These are phyloP conservation scores for Ceyx melanurus DNA, from an alignment of 2,113 vertebrate genomes.

Conservation along the genomic window DNA sequence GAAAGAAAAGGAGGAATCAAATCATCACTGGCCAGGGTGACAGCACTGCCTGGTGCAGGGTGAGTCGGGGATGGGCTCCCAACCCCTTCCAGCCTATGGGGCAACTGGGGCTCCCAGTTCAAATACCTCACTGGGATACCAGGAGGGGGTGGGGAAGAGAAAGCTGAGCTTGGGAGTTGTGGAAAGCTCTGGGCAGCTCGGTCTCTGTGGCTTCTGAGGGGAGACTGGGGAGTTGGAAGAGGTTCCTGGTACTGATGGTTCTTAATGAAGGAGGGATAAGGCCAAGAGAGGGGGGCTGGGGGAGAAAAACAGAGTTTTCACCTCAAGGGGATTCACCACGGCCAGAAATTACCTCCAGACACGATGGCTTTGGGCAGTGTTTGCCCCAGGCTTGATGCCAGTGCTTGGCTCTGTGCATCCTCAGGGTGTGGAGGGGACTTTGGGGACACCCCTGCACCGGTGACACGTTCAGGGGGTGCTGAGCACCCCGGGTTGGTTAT, in stretches of 20 bases:
- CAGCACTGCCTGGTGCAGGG: accelerated
- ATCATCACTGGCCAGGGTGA: accelerated
- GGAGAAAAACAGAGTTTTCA: neutral
- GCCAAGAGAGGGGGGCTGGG: accelerated
- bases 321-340: accelerated
- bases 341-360: neutral
- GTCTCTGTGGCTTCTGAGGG: neutral
- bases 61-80: accelerated
- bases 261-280: neutral
- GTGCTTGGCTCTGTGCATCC: accelerated
- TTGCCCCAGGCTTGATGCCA: accelerated
- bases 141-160: neutral
- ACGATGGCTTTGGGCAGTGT: accelerated
- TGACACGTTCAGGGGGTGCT: neutral
- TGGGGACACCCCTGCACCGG: accelerated
- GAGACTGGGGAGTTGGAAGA: neutral
- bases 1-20: neutral
- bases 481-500: neutral
- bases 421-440: accelerated
- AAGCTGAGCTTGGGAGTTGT: accelerated
- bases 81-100: neutral
- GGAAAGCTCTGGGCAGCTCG: neutral
- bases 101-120: neutral
- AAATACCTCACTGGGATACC: accelerated
- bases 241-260: neutral